Percentiles rank a stretch among this genome's conserved stretches.
These are phyloP conservation scores for Hemicrepidius hirtus DNA, from an alignment of 2,888 invertebrate species.

Conservation along the genomic window DNA sequence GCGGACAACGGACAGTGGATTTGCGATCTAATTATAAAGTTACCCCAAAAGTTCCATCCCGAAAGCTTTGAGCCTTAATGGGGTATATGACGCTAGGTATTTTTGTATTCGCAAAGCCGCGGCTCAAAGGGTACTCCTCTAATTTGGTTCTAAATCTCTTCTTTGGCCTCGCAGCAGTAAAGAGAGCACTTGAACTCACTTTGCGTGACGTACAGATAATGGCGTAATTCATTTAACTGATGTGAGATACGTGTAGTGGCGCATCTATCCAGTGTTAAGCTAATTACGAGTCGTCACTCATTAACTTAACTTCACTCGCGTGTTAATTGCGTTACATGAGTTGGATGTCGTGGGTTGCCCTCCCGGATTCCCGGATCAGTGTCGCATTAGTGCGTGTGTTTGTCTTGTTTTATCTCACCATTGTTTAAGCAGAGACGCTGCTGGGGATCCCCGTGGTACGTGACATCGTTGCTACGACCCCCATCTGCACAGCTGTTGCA, in stretches of 20 bases:
- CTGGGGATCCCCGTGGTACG: slow-evolving; percentile 68
- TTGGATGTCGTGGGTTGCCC: slow-evolving; percentile 51
- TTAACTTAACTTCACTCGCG: slow-evolving; percentile 68
- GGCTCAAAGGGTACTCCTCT: slow-evolving; percentile 37
- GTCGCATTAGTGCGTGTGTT: slow-evolving; percentile 48
- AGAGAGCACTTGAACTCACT: slow-evolving; percentile 49
- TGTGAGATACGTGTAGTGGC: slow-evolving; percentile 64
- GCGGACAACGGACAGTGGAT: slow-evolving; percentile 57
- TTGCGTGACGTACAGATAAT: slow-evolving; percentile 56
- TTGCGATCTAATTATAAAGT: slow-evolving; percentile 67
- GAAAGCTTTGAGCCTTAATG: slow-evolving; percentile 53
- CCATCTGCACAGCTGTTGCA: slow-evolving; percentile 70
- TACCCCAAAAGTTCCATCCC: slow-evolving; percentile 56
- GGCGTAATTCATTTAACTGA: slow-evolving; percentile 62
- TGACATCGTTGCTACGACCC: slow-evolving; percentile 64
- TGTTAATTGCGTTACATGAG: slow-evolving; percentile 62
- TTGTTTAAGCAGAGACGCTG: slow-evolving; percentile 68
- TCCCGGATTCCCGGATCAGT: slow-evolving; percentile 41
- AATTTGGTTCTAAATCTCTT: slow-evolving; percentile 49
- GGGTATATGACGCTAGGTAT: slow-evolving; percentile 48
- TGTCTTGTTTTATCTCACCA: slow-evolving; percentile 63
- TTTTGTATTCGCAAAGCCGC: slow-evolving; percentile 46
- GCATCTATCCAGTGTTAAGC: slow-evolving; percentile 70
- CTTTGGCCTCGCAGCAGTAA: slow-evolving; percentile 34
- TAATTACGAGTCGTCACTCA: slow-evolving; percentile 71